Evolutionary conservation across 1,140 invertebrate species (phyloP).

Genomic region (Riptortus pedestris): DNA sequence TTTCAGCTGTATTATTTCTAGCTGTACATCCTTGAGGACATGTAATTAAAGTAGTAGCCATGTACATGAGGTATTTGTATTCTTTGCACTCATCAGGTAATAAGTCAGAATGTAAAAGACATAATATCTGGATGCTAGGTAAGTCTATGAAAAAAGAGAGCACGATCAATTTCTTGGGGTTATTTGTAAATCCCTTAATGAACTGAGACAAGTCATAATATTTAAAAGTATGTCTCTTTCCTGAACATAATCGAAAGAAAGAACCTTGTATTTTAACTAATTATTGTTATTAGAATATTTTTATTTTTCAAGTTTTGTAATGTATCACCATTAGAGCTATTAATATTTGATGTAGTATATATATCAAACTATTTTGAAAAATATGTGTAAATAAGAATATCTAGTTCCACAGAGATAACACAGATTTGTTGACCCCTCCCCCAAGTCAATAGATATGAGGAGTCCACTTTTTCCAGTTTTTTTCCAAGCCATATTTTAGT

Average conservation of each 20-base stretch:
- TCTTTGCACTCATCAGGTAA: neutral
- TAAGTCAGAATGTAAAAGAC: conserved; percentile 3
- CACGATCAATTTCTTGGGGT: neutral
- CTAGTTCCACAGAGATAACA: too few relatives aligned
- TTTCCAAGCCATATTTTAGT: too few relatives aligned
- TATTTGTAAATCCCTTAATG: neutral
- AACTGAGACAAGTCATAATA: too few relatives aligned
- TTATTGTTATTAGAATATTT: neutral
- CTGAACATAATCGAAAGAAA: neutral
- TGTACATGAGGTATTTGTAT: conserved; percentile 10
- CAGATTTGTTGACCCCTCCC: too few relatives aligned
- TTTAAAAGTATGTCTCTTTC: too few relatives aligned
- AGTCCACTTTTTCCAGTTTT: too few relatives aligned
- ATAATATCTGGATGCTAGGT: conserved; percentile 9
- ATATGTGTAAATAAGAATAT: too few relatives aligned
- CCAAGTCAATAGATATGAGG: too few relatives aligned
- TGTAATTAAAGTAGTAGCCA: neutral
- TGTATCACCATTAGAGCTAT: neutral
- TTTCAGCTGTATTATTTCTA: neutral
- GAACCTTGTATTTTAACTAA: neutral
- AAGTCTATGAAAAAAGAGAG: neutral
- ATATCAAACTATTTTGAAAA: too few relatives aligned
- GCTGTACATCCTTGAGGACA: neutral
- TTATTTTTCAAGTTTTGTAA: neutral
- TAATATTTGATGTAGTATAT: too few relatives aligned